Conservation (phyloP, 2,113 vertebrate genomes). For the Clarias magur region DNA sequence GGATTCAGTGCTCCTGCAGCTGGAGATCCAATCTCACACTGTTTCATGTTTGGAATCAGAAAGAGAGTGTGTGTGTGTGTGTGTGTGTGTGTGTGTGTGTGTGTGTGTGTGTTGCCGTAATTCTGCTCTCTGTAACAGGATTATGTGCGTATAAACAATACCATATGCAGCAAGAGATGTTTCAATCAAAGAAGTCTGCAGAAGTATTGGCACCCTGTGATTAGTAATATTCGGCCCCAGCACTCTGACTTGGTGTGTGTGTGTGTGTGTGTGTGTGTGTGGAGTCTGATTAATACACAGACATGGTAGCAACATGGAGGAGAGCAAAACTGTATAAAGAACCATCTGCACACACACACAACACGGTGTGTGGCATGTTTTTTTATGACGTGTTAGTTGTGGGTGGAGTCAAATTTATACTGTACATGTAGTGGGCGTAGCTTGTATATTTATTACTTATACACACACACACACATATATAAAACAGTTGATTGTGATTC, state of each 20-base stretch:
- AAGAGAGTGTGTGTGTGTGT: neutral
- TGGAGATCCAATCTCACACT: slow-evolving; percentile 18
- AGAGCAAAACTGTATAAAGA: neutral
- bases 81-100: neutral
- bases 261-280: no score
- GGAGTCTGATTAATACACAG: neutral
- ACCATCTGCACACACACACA: neutral
- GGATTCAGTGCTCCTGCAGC: neutral
- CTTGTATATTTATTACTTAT: neutral
- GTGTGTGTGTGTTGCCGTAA: neutral
- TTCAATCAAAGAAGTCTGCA: neutral
- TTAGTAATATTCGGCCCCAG: neutral
- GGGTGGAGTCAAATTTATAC: neutral
- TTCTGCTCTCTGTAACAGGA: neutral
- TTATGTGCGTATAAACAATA: neutral
- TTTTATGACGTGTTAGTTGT: neutral
- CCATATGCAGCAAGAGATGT: neutral
- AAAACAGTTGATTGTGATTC: no score
- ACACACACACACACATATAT: no score
- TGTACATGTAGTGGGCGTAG: neutral
- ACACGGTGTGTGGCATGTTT: neutral
- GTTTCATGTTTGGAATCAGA: slow-evolving; percentile 17
- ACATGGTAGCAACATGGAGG: neutral
- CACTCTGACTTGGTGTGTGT: no score
- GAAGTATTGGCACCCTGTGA: neutral